Evolutionary conservation across 2,888 invertebrate species (phyloP), one percentile per base, ranked within the genome.

Genomic region (Hirtodrosophila alboralis): DNA sequence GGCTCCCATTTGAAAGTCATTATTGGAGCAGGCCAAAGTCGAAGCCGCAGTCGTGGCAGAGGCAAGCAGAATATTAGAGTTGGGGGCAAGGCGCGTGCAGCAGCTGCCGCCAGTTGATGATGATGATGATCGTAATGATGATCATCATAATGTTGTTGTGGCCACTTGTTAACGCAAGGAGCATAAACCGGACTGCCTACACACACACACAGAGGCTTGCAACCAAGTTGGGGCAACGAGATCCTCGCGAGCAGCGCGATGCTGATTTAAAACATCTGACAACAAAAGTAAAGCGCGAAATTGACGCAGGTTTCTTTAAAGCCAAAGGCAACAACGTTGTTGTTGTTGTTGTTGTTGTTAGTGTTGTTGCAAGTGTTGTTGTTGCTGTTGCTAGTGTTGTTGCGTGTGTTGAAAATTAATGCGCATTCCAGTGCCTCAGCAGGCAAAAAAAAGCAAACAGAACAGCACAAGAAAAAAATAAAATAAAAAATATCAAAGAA

Each of bases 261-360:
- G 73, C 83, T 79, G 79, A 79, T 79, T 79, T 79, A 84, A 79
- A 81, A 75, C 79, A 84, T 79, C 79, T 84, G 79, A 84, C 79
- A 79, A 84, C 79, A 79, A 81, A 79, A 79, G 84, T 85, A 85
- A 80, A 80, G 80, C 86, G 80, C 80, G 80, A 81, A 81, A 81
- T 81, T 81, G 84, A 81, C 84, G 84, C 86, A 85, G 86, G 76
- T 72, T 83, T 72, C 84, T 75, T 54, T 27, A 31, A 41, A 31
- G 54, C 51, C 26, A 53, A 37, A n/a, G 13, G n/a, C 53, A 37
- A 58, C 51, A 38, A 49, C 48, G 14, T 7, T 13, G 16, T 9
- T n/a, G 26, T 14, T 12, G 30, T 26, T 13, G 31, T 6, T 21
- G 30, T 14, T 34, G 31, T 18, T 26, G 26, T 27, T 49, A 43